Conservation (phyloP, 2,888 invertebrate species). For the Caenorhabditis becei region DNA sequence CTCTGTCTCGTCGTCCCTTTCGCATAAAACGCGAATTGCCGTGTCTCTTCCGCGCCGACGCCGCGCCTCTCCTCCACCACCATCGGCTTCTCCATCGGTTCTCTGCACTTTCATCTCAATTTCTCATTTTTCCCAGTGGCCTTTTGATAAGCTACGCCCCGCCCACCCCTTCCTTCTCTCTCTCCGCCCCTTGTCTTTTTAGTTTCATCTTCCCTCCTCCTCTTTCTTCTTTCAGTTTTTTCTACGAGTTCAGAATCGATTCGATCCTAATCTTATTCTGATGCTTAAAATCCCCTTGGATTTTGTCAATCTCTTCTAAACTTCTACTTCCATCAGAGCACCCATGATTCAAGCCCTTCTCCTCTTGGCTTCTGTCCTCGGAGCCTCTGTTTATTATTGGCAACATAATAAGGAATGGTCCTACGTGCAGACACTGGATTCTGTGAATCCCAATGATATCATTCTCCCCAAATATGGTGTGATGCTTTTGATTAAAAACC, state of each 20-base stretch:
- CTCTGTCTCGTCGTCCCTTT: conserved; percentile 8
- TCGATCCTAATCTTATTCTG: conserved; percentile 20
- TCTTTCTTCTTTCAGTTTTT: conserved; percentile 21
- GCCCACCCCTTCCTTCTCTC: conserved; percentile 20
- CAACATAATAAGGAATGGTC: conserved; percentile 57
- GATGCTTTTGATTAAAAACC: not conserved
- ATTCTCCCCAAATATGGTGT: conserved; percentile 34
- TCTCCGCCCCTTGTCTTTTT: conserved; percentile 22
- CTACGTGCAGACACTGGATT: conserved; percentile 43
- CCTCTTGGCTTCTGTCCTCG: conserved; percentile 52
- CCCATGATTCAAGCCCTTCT: conserved; percentile 58
- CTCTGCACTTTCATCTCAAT: conserved; percentile 45
- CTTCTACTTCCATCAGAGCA: not conserved
- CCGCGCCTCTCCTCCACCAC: conserved; percentile 3
- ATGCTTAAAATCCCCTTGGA: not conserved
- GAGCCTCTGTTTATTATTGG: conserved; percentile 61
- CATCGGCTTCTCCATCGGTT: not conserved
- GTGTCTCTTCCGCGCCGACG: conserved; percentile 40
- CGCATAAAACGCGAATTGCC: conserved; percentile 43
- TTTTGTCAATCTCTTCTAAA: not conserved
- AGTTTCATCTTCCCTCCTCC: conserved; percentile 32
- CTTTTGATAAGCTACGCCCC: conserved; percentile 39
- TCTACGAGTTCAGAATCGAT: conserved; percentile 41
- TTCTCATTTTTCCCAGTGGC: conserved; percentile 38
- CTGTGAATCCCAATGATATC: conserved; percentile 39